Conservation (phyloP, 1,140 invertebrate species). For the Papilio dardanus region DNA sequence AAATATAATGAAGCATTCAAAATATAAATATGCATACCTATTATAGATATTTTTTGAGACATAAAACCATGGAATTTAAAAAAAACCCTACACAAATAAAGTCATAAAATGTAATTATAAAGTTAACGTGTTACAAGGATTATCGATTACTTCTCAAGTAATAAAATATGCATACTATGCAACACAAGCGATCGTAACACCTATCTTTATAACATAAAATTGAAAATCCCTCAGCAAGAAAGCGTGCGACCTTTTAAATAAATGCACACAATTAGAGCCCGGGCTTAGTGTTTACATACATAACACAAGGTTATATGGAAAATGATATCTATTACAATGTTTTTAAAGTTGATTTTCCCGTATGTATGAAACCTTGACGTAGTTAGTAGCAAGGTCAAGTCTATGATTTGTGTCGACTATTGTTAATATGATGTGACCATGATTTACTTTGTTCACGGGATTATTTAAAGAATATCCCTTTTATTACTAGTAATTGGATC, state of each 20-base stretch:
- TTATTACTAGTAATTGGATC: background rate
- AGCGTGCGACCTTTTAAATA: constrained; percentile 13
- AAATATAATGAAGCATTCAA: too few species aligned
- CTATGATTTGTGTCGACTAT: constrained; percentile 27
- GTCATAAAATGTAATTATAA: background rate
- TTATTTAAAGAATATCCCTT: constrained; percentile 5
- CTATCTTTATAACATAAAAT: background rate
- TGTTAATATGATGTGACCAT: constrained; percentile 7
- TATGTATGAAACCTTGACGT: constrained; percentile 9
- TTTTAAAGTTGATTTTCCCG: background rate
- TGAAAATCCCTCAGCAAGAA: background rate
- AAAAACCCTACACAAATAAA: background rate
- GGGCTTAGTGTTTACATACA: constrained; percentile 17
- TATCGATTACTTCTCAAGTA: background rate
- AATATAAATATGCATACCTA: background rate
- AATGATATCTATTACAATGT: background rate
- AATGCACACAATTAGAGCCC: constrained; percentile 28
- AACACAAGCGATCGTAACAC: background rate
- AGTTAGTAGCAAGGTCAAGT: constrained; percentile 33
- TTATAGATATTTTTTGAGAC: background rate
- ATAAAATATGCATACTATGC: constrained; percentile 14
- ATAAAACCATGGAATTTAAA: background rate
- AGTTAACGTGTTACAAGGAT: background rate
- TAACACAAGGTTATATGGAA: constrained; percentile 17
- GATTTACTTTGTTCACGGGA: constrained; percentile 1